Percentiles rank a stretch among this genome's conserved stretches.
Conservation (phyloP, 2,797 vertebrate genomes). For the Sebastes kiyomatsui region DNA sequence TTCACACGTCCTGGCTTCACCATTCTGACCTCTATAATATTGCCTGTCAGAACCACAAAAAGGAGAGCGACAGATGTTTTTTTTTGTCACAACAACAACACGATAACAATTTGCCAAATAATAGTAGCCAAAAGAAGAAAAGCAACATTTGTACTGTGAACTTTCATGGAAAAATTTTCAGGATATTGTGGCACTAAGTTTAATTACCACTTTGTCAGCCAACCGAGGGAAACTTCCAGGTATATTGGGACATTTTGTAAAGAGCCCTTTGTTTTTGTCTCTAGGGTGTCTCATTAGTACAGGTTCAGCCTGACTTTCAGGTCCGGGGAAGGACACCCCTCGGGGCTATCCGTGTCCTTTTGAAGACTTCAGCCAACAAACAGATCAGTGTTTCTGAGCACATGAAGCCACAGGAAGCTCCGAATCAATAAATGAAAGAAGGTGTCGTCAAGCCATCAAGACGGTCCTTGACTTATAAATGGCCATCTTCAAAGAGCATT, state of each 20-base stretch:
- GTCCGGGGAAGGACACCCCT: neutral
- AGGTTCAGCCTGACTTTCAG: neutral
- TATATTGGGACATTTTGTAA: neutral
- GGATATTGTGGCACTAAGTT: neutral
- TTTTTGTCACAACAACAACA: too few relatives aligned
- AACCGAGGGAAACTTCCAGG: neutral
- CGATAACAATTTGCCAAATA: too few relatives aligned
- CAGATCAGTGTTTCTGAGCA: neutral
- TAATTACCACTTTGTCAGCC: neutral
- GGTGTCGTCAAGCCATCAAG: neutral
- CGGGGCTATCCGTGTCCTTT: neutral
- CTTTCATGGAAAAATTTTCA: too few relatives aligned
- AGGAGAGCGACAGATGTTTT: too few relatives aligned
- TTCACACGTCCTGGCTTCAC: too few relatives aligned
- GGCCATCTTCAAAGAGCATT: neutral
- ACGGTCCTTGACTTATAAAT: neutral
- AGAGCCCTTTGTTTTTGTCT: neutral
- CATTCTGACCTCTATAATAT: too few relatives aligned
- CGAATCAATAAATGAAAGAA: neutral
- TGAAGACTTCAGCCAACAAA: neutral
- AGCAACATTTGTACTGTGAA: too few relatives aligned
- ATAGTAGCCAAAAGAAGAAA: too few relatives aligned
- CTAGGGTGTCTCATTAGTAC: neutral
- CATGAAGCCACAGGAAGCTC: neutral
- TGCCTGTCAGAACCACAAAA: too few relatives aligned